These are phyloP conservation scores for Drosophila koepferae DNA, from an alignment of 2,888 invertebrate species.

Conservation along the genomic window DNA sequence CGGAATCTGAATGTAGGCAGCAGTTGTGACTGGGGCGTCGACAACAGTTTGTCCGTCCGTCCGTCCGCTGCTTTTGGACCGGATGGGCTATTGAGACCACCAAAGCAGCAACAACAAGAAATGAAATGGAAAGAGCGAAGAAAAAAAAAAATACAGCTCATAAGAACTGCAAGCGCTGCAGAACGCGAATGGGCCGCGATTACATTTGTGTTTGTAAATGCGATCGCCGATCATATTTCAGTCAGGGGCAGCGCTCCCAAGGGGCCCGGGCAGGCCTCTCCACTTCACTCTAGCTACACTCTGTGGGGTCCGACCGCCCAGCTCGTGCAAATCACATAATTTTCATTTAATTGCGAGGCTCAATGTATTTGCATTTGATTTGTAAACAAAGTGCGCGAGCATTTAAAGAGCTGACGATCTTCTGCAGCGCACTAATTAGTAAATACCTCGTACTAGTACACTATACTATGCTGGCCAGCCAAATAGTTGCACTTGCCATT, in stretches of 20 bases:
- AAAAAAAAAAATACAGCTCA: neutral
- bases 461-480: conserved; percentile 23
- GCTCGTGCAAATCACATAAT: conserved; percentile 45
- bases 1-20: conserved; percentile 80
- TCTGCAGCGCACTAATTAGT: conserved; percentile 8
- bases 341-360: conserved; percentile 60
- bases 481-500: conserved; percentile 13
- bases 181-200: conserved; percentile 44
- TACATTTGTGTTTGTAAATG: conserved; percentile 73
- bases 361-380: conserved; percentile 55
- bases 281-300: neutral
- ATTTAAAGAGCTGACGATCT: neutral
- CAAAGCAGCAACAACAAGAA: conserved; percentile 69
- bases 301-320: conserved; percentile 73
- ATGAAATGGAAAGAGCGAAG: neutral
- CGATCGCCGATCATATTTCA: conserved; percentile 79
- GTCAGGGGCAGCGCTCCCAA: conserved; percentile 17
- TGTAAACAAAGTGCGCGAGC: conserved; percentile 50
- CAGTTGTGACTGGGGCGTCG: conserved; percentile 79
- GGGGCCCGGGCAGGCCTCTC: neutral
- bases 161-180: conserved; percentile 70
- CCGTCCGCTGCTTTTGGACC: conserved; percentile 44
- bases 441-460: neutral
- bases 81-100: conserved; percentile 80
- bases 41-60: conserved; percentile 59